Evolutionary conservation across 2,888 invertebrate species (phyloP).

Genomic region (Magallana nippona): DNA sequence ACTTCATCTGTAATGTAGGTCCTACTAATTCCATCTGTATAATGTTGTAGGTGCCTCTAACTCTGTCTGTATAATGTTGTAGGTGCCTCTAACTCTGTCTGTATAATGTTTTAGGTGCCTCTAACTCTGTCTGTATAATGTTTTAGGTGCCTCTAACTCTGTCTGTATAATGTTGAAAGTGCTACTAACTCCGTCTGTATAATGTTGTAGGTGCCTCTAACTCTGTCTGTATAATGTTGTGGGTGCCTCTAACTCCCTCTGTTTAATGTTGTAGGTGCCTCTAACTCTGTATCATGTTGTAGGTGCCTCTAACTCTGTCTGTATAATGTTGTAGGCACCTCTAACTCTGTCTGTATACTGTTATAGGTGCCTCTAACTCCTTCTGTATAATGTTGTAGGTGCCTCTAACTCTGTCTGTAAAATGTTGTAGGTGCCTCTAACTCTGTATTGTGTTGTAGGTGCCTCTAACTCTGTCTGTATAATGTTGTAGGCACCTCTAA

Average conservation of each 20-base stretch:
- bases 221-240: not conserved
- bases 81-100: not conserved
- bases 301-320: no score
- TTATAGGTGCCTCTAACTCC: not conserved
- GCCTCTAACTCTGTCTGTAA: not conserved
- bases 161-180: slow-evolving; percentile 52
- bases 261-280: no score
- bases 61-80: not conserved
- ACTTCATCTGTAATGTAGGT: not conserved
- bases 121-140: not conserved
- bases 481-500: slow-evolving; percentile 41
- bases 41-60: not conserved
- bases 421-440: no score
- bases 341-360: not conserved
- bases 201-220: not conserved
- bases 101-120: no score
- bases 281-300: no score
- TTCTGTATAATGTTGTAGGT: not conserved
- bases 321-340: no score
- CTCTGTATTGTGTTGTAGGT: not conserved
- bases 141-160: slow-evolving; percentile 48
- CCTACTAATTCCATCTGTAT: not conserved
- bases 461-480: no score
- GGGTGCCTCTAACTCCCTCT: no score
- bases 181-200: no score